Base-by-base conservation (phyloP, 2,888 invertebrate genomes). In the Catocala fraxini region DNA sequence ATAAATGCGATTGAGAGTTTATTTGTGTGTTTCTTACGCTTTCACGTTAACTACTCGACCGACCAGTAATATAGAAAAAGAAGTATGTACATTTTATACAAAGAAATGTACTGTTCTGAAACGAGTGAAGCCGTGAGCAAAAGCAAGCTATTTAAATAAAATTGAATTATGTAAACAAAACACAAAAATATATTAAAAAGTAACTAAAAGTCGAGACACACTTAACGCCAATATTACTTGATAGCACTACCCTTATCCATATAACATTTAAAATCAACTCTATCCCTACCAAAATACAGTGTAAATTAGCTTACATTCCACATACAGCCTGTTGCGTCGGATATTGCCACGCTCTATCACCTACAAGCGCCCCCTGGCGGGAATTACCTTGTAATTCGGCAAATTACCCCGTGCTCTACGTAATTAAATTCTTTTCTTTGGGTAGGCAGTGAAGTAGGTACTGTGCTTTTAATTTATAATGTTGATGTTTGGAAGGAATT, bases 301-400 rank as follows among this genome's bases (percentile, higher is more conserved):
- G 35, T n/a, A 42, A 53, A 56, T 54, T 57, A 5, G 6, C 9
- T 5, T 70, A 65, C 45, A 9, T 53, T 6, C 5, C 9, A 7
- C 51, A 35, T 25, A 13, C 71, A 68, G 91, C 92, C 91, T 92
- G 92, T 92, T 92, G 92, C 91, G 79, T 85, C 92, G 93, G 93
- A 93, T 90, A 93, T 91, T 89, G 85, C 89, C 76, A 70, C 85
- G 82, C 80, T 89, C 87, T 88, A 89, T 89, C 88, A 82, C 80
- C 71, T 71, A 79, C 78, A 67, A 75, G 83, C 83, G 83, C 87
- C 87, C 89, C 86, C 87, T 86, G 81, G 75, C 83, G 88, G 85
- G 89, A 89, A 91, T 90, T 85, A 88, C 89, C 87, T 87, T 89
- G 90, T 92, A 91, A 92, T 89, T 89, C 90, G 85, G 82, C 87